Conservation (phyloP, 2,113 vertebrate genomes). For the Neopipo cinnamomea region DNA sequence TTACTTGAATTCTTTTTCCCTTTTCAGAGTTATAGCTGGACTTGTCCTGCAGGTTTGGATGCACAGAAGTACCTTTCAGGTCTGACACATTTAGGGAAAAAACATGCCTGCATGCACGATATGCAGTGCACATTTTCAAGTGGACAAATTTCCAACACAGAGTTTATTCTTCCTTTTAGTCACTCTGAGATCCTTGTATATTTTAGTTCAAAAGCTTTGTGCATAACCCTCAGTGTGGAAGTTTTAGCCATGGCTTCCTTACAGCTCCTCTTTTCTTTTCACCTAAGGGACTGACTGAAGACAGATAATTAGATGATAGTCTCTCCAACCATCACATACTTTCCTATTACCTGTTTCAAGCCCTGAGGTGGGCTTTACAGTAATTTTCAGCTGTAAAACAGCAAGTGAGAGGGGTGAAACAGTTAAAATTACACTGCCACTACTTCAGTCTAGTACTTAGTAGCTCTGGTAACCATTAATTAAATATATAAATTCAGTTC, state of each 20-base stretch:
- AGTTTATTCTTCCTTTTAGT: neutral
- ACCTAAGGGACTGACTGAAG: neutral
- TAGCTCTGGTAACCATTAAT: constrained; percentile 36
- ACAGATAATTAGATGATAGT: neutral
- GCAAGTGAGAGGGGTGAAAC: neutral
- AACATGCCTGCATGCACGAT: neutral
- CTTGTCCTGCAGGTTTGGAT: neutral
- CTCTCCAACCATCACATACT: neutral
- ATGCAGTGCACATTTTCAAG: neutral
- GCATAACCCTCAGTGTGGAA: neutral
- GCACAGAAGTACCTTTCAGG: neutral
- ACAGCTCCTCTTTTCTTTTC: neutral
- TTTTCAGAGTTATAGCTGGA: neutral
- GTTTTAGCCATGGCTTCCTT: neutral
- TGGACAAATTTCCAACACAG: neutral
- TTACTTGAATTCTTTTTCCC: neutral
- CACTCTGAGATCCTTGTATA: neutral
- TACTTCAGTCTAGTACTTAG: neutral
- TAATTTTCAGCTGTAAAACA: neutral
- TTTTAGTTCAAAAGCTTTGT: neutral
- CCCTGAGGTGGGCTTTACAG: neutral
- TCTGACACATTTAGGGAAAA: neutral
- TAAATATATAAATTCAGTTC: neutral
- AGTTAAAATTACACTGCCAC: neutral
- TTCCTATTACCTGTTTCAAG: neutral